These are phyloP conservation scores for Cosmorhoe ocellata DNA, from an alignment of 2,888 invertebrate species.

Conservation along the genomic window DNA sequence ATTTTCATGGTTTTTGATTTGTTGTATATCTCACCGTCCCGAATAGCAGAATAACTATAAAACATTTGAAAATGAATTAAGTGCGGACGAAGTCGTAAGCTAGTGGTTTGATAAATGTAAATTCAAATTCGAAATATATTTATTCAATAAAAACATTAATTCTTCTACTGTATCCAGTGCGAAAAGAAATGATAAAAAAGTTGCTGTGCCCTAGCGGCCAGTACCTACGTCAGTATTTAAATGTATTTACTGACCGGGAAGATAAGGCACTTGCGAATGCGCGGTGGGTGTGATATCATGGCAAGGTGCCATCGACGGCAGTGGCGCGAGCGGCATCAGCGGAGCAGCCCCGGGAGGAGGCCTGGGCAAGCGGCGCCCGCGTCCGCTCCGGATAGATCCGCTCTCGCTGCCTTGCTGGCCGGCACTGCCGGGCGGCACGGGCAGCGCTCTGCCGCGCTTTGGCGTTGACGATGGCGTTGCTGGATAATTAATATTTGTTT, in stretches of 20 bases:
- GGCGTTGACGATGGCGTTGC: conserved; percentile 76
- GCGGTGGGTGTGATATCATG: conserved; percentile 44
- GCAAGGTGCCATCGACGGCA: conserved; percentile 9
- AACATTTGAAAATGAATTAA: too few species aligned
- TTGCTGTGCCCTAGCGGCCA: too few species aligned
- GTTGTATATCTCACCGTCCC: too few species aligned
- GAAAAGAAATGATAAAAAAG: too few species aligned
- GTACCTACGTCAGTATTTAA: too few species aligned
- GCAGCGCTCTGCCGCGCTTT: conserved; percentile 32
- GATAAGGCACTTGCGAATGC: conserved; percentile 74
- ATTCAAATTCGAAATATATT: too few species aligned
- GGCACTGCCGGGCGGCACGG: conserved; percentile 24
- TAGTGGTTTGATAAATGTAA: too few species aligned
- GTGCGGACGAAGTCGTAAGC: too few species aligned
- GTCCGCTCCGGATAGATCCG: conserved; percentile 61
- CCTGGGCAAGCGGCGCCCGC: conserved; percentile 67
- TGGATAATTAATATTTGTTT: conserved; percentile 32
- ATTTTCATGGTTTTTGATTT: too few species aligned
- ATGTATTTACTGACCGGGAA: conserved; percentile 53
- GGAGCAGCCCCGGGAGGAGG: conserved; percentile 58
- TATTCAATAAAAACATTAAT: too few species aligned
- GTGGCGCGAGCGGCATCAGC: conserved; percentile 46
- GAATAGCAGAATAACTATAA: too few species aligned
- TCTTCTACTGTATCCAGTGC: too few species aligned
- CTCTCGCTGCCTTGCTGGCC: conserved; percentile 56